Base-by-base conservation (phyloP, 2,113 vertebrate genomes). In the Probosciger aterrimus region DNA sequence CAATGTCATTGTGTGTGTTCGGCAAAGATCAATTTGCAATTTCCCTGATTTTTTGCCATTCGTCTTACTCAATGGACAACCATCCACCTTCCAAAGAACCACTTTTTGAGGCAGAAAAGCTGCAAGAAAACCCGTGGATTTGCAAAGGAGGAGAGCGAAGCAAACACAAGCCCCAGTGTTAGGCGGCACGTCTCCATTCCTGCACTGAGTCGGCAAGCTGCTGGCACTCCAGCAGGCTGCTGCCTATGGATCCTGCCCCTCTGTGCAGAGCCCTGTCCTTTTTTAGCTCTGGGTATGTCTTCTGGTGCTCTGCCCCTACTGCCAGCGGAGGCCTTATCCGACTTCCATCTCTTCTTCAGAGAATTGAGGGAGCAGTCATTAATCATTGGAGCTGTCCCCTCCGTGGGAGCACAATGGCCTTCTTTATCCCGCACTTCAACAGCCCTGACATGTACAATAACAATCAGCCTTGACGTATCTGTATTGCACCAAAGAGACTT, bases 381-480 rank as follows among this genome's bases (percentile, higher is more conserved):
- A 97, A 97, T 97, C 97, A 97, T 96, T 84, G 62, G 4, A 94
- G 96, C 97, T 86, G 92, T 97, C 97, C 95, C 94, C 95, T 96
- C 87, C 28, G 13, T 85, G 92, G 95, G 97, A 96, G 96, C 94
- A 97, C 96, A 97, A 97, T 97, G 96, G 95, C 96, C 95, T 95
- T 73, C 97, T 97, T 97, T 97, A 97, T 97, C 95, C 97, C 20
- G 77, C 87, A 67, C 96, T 93, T 95, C 96, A 92, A 92, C 97
- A 93, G 95, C 94, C 93, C 97, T 92, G 96, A 97, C 97, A 96
- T 86, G 92, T 96, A 95, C 96, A 97, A 97, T 96, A 97, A 97
- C 97, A 96, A 87, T 97, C 97, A 97, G 95, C 73, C 87, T 44
- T 95, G 97, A 95, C 92, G 82, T 93, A 94, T 96, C 95, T 94